phyloP scores from a whole-genome alignment of 37 sponge, comb jelly and placozoan genomes.

The Petrosia ficiformis region DNA sequence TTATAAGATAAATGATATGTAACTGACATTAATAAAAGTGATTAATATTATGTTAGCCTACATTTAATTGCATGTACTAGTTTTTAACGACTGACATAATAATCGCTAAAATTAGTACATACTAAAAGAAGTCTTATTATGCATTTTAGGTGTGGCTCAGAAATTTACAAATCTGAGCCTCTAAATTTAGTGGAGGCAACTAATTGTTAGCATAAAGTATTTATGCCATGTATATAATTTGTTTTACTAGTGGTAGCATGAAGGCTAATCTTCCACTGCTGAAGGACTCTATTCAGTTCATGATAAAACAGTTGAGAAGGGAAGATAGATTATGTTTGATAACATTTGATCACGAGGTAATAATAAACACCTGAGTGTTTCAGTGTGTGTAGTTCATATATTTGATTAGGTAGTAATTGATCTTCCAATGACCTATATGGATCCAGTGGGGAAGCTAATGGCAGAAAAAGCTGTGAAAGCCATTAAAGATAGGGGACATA shows the following conservation, averaged over 20 bases:
- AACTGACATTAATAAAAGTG: no score
- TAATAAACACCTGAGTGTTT: constrained; percentile 7
- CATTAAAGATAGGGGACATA: constrained; percentile 85
- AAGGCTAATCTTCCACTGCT: constrained; percentile 81
- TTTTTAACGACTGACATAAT: constrained; percentile 7
- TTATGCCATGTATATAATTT: background rate
- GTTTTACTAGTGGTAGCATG: constrained; percentile 84
- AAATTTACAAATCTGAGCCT: no score
- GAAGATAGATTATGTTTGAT: constrained; percentile 79
- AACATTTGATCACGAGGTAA: constrained; percentile 90
- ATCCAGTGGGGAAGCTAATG: constrained; percentile 66
- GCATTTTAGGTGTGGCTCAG: no score
- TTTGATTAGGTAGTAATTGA: constrained; percentile 34
- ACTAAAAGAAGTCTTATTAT: no score
- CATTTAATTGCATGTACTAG: no score
- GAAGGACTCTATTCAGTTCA: constrained; percentile 82
- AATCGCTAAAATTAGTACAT: no score
- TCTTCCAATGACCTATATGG: constrained; percentile 79
- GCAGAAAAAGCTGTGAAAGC: constrained; percentile 76
- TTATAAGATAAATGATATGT: no score
- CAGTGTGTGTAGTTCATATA: background rate
- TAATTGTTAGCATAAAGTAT: no score
- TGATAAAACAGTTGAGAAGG: constrained; percentile 82
- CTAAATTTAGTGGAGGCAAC: no score
- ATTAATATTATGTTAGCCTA: no score